Evolutionary conservation across 2,113 vertebrate genomes (phyloP).

Genomic region (Caloenas nicobarica): DNA sequence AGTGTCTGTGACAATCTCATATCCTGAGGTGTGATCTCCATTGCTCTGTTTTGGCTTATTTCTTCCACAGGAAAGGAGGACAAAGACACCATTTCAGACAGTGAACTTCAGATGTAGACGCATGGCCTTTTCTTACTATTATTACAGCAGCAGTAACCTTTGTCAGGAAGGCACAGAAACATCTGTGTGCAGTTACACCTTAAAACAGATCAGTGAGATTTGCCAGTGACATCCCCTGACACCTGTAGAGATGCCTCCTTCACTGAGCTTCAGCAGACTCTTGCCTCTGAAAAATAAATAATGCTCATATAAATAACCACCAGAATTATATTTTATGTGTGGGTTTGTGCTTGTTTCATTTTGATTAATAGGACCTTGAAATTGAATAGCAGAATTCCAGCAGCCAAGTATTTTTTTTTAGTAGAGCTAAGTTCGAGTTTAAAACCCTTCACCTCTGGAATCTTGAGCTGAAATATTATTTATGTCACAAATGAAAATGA

Average conservation of each 20-base stretch:
- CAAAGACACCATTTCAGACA: neutral
- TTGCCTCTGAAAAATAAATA: neutral
- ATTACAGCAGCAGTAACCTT: neutral
- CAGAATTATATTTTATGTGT: neutral
- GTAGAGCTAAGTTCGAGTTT: neutral
- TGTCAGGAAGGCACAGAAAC: neutral
- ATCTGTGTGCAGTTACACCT: neutral
- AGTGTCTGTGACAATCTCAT: neutral
- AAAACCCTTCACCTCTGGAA: neutral
- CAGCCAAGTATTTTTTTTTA: neutral
- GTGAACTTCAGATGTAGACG: neutral
- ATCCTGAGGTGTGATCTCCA: neutral
- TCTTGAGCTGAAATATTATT: slow-evolving; percentile 17
- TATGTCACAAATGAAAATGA: slow-evolving; percentile 4
- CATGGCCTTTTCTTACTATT: neutral
- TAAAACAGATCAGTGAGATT: neutral
- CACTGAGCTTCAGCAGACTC: neutral
- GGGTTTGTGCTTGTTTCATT: neutral
- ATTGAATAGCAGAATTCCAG: neutral
- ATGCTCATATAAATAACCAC: neutral
- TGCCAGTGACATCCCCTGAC: neutral
- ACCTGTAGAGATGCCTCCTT: neutral
- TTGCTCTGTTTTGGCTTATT: neutral
- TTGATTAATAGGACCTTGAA: neutral
- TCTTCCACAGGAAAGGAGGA: neutral